Evolutionary conservation across 2,113 vertebrate species (phyloP).

Genomic region (Microtus ochrogaster): DNA sequence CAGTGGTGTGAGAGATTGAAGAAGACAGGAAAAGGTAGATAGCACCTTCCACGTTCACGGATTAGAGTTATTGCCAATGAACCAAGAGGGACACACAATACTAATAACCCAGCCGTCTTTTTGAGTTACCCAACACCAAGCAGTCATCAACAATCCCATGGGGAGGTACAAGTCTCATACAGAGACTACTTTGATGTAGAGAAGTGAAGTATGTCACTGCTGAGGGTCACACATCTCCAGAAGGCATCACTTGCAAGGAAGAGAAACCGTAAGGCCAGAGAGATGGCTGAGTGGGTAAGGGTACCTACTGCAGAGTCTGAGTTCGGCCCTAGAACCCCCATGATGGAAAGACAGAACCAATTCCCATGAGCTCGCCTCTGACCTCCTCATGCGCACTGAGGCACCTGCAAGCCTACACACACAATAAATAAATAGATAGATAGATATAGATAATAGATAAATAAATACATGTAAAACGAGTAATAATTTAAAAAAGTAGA

Average conservation of each 20-base stretch:
- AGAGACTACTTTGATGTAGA: neutral
- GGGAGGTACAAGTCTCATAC: neutral
- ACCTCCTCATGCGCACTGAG: neutral
- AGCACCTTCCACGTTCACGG: neutral
- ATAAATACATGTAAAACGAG: neutral
- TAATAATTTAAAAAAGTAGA: neutral
- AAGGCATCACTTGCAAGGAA: neutral
- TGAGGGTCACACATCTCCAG: neutral
- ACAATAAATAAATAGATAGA: neutral
- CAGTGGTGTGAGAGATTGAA: neutral
- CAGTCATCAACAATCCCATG: neutral
- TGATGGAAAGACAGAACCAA: neutral
- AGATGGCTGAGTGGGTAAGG: neutral
- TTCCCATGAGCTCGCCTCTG: neutral
- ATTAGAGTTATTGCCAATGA: neutral
- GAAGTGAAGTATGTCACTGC: neutral
- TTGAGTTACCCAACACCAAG: neutral
- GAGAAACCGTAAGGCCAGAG: neutral
- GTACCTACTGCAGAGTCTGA: neutral
- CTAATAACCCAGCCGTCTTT: neutral
- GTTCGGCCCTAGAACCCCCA: neutral
- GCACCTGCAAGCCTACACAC: neutral
- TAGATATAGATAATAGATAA: too few relatives aligned
- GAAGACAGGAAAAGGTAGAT: neutral
- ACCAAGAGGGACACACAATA: neutral